phyloP scores from a whole-genome alignment of 2,797 vertebrate species.

The Prunella strophiata region DNA sequence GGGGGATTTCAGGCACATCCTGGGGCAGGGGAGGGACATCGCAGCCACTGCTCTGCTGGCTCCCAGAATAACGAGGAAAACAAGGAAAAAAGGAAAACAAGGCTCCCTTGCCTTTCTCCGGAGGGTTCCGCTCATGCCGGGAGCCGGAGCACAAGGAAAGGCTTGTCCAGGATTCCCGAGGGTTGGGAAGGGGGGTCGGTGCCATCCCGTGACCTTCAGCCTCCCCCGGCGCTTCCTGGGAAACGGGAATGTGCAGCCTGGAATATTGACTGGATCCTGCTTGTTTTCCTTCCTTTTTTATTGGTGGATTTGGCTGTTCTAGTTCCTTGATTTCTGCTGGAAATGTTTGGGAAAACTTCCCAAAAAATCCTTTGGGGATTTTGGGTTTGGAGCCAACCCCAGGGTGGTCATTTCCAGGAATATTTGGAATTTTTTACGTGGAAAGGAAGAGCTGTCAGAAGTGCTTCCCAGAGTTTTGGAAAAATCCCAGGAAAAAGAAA shows the following conservation, averaged over 20 bases:
- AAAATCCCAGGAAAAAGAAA: not conserved
- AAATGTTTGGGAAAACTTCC: not conserved
- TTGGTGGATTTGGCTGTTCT: not conserved
- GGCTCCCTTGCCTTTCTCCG: not conserved
- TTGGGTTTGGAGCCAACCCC: not conserved
- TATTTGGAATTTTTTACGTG: rapidly evolving
- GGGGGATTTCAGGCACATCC: rapidly evolving
- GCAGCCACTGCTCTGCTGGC: not conserved
- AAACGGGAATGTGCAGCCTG: not conserved
- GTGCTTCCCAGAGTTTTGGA: rapidly evolving
- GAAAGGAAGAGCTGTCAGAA: not conserved
- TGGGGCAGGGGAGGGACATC: rapidly evolving
- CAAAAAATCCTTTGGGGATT: not conserved
- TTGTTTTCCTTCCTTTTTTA: not conserved
- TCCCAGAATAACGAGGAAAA: not conserved
- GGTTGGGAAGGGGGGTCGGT: not conserved
- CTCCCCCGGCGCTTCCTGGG: not conserved
- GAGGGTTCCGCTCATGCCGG: not conserved
- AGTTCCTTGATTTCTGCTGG: not conserved
- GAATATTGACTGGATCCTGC: not conserved
- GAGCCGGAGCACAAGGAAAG: not conserved
- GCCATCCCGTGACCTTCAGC: not conserved
- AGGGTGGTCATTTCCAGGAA: rapidly evolving
- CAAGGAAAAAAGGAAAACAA: not conserved
- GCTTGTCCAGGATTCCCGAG: not conserved